phyloP scores from a whole-genome alignment of 2,888 invertebrate genomes.

The Punctoribates punctum region DNA sequence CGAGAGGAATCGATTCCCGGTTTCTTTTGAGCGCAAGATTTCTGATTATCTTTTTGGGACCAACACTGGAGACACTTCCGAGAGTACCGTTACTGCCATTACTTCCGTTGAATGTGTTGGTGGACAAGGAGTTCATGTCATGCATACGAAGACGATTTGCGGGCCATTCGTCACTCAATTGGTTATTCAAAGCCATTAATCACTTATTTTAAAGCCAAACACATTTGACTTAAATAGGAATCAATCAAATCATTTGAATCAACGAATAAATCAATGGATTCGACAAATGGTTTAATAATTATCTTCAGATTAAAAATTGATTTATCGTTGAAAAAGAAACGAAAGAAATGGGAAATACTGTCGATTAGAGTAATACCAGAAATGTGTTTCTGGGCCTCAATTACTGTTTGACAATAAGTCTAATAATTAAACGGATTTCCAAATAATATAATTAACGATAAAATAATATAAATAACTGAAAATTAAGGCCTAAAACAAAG shows the following conservation, averaged over 20 bases:
- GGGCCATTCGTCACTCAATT: background rate
- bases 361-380: no score
- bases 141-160: background rate
- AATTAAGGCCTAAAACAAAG: constrained; percentile 12
- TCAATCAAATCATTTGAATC: background rate
- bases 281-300: background rate
- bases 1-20: constrained; percentile 28
- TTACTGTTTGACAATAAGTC: no score
- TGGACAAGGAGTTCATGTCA: constrained; percentile 20
- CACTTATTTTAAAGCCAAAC: background rate
- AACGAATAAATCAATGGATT: background rate
- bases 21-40: constrained; percentile 40
- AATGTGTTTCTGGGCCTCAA: no score
- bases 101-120: background rate
- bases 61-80: background rate
- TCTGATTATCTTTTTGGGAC: constrained; percentile 37
- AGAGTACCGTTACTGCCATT: background rate
- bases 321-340: background rate
- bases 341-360: no score
- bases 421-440: no score
- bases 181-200: constrained; percentile 29
- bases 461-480: background rate
- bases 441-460: background rate
- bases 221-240: background rate
- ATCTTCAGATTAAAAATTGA: background rate